A percentile compares a stretch with the other conserved stretches of the same genome.
Conservation (phyloP, 2,797 vertebrate genomes). For the Lacerta viridis region DNA sequence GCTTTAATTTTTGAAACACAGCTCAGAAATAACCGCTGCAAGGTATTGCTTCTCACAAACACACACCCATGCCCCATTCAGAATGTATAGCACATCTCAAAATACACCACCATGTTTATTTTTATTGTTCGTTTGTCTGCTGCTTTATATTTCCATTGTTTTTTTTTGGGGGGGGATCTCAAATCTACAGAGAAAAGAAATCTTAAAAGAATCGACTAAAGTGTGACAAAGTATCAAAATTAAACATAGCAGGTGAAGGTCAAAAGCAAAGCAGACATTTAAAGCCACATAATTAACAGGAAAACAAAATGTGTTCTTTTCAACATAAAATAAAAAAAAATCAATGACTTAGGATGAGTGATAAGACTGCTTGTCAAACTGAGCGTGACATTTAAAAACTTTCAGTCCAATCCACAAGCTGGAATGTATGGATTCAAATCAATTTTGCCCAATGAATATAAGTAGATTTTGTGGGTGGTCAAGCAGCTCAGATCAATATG, state of each 20-base stretch:
- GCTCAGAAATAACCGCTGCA: constrained; percentile 47
- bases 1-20: constrained; percentile 36
- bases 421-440: background rate
- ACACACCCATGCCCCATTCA: background rate
- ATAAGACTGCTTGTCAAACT: background rate
- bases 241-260: too few relatives aligned
- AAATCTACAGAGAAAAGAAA: too few relatives aligned
- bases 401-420: background rate
- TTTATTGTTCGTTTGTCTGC: too few relatives aligned
- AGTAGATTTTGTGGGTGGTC: background rate
- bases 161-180: too few relatives aligned
- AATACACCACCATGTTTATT: constrained; percentile 2
- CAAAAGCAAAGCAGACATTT: too few relatives aligned
- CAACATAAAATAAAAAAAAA: too few relatives aligned
- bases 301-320: too few relatives aligned
- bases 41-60: background rate
- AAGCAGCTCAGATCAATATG: background rate
- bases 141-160: too few relatives aligned
- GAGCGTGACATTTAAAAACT: background rate
- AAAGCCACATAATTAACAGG: too few relatives aligned
- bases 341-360: constrained; percentile 29
- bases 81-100: background rate
- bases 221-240: too few relatives aligned
- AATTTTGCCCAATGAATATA: background rate
- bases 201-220: too few relatives aligned